These are phyloP conservation scores for Desmophyllum pertusum DNA, from an alignment of 92 coral and sea anemone genomes.

Conservation along the genomic window DNA sequence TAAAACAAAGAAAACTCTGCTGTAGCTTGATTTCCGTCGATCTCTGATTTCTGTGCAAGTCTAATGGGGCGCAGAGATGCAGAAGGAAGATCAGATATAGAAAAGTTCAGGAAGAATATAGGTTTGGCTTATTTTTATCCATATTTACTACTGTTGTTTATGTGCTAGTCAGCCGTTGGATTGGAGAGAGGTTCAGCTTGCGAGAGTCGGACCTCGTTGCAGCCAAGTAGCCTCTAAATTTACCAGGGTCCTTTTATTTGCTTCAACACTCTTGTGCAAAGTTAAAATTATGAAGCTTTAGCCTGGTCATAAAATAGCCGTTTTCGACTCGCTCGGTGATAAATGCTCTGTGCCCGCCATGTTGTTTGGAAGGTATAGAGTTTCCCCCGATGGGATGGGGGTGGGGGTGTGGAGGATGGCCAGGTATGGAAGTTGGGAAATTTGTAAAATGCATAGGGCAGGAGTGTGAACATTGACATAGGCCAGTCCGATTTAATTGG, in stretches of 20 bases:
- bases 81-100: conserved; percentile 88
- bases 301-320: background rate
- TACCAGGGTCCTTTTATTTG: background rate
- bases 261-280: background rate
- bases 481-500: background rate
- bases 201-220: background rate
- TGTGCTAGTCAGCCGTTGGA: too few relatives aligned
- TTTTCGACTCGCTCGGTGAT: background rate
- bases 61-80: conserved; percentile 90
- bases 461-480: too few relatives aligned
- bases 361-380: background rate
- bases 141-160: background rate
- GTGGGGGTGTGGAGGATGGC: background rate
- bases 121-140: conserved; percentile 70
- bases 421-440: background rate
- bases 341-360: background rate
- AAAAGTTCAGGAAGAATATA: conserved; percentile 82
- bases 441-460: too few relatives aligned
- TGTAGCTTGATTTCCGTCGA: background rate
- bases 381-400: background rate
- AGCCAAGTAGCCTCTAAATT: background rate
- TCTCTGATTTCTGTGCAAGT: background rate
- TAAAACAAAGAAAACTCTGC: background rate
- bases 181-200: background rate
- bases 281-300: background rate